A percentile compares a stretch with the other conserved stretches of the same genome.
Conservation (phyloP, 2,888 invertebrate genomes). For the Hyles lineata region DNA sequence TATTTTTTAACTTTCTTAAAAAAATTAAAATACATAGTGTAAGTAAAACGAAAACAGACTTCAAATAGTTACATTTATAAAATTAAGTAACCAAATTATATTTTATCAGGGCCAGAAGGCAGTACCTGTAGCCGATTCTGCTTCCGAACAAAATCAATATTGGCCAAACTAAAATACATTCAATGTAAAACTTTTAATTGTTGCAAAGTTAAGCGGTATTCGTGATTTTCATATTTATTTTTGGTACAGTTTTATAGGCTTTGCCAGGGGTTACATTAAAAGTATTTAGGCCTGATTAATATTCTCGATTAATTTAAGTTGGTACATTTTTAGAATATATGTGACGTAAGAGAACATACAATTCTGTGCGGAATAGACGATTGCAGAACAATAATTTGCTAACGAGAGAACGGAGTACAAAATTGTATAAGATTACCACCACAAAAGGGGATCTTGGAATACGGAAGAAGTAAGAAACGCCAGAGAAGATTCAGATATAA, state of each 20-base stretch:
- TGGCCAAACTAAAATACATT: constrained; percentile 50
- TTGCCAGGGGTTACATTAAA: not conserved
- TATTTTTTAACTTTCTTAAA: too few species aligned
- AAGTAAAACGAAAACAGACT: not conserved
- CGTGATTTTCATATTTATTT: constrained; percentile 13
- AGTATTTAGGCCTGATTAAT: not conserved
- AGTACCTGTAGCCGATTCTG: constrained; percentile 22
- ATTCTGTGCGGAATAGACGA: too few species aligned
- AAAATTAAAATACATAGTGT: too few species aligned
- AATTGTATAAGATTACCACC: too few species aligned
- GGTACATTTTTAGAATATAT: too few species aligned
- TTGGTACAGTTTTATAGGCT: not conserved
- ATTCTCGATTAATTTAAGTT: too few species aligned
- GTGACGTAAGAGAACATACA: too few species aligned
- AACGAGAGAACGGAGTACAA: too few species aligned
- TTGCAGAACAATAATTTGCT: too few species aligned
- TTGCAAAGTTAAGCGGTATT: not conserved
- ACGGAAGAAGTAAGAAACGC: too few species aligned
- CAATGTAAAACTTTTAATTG: constrained; percentile 16
- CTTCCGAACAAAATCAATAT: constrained; percentile 48
- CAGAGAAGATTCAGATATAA: too few species aligned
- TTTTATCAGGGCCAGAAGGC: not conserved
- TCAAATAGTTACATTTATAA: not conserved
- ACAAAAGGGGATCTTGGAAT: too few species aligned
- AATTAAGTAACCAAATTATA: not conserved